phyloP scores from a whole-genome alignment of 2,888 invertebrate genomes.

The Sussaba pulchella region DNA sequence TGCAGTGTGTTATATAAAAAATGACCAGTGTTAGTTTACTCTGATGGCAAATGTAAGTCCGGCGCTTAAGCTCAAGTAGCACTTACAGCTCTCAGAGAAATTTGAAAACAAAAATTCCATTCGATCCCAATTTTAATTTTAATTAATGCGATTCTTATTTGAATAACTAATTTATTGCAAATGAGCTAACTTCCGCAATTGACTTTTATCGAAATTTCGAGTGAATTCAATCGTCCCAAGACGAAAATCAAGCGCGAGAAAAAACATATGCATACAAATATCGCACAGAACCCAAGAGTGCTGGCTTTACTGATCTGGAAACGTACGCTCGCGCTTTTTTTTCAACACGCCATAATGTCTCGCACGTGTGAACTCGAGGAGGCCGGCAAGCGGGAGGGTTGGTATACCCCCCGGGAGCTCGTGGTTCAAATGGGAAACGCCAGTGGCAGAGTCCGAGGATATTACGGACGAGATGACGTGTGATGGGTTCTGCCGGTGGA shows the following conservation, averaged over 20 bases:
- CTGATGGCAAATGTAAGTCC: too few species aligned
- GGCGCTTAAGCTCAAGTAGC: too few species aligned
- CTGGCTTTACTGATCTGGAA: not conserved
- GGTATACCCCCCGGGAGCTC: conserved; percentile 31
- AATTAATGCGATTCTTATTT: too few species aligned
- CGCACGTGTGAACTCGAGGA: conserved; percentile 19
- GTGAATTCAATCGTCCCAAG: not conserved
- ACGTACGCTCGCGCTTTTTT: conserved; percentile 18
- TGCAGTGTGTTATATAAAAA: too few species aligned
- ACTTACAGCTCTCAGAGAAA: too few species aligned
- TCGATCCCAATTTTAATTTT: too few species aligned
- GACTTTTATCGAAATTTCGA: conserved; percentile 7
- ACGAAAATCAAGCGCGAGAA: not conserved
- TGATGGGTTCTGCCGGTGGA: conserved; percentile 25
- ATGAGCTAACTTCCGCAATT: too few species aligned
- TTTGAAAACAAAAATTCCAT: too few species aligned
- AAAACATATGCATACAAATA: too few species aligned
- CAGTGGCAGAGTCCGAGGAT: conserved; percentile 26
- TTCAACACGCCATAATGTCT: conserved; percentile 11
- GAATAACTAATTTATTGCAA: too few species aligned
- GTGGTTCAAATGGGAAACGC: conserved; percentile 38
- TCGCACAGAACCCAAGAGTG: not conserved
- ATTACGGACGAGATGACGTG: conserved; percentile 19
- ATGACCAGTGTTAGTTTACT: too few species aligned
- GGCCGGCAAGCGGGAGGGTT: conserved; percentile 11